Base-by-base conservation (phyloP, 2,113 vertebrate genomes). In the Andinoacara biseriatus region DNA sequence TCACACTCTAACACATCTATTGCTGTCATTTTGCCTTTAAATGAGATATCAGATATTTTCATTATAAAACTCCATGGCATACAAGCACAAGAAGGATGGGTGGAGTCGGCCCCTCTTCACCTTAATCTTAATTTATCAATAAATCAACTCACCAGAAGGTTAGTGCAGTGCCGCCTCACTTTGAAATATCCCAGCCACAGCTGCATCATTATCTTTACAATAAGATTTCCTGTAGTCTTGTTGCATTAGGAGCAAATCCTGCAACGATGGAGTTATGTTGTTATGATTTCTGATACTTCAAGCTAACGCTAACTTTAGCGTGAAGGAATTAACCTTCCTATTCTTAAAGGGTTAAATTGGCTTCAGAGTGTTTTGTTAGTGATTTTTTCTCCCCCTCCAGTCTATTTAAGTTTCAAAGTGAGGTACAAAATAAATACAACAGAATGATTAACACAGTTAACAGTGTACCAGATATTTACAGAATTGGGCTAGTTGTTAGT, bases 301-400 rank as follows among this genome's bases (percentile, higher is more conserved):
- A 60, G 49, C 58, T 11, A 26, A 43, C 61, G 49, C 58, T 11
- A 26, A 54, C 69, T 29, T 75, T 20, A 58, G 20, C 33, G 67
- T 72, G 67, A 72, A 54, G 26, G 46, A 58, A 78, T 20, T 67
- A 13, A 58, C 13, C 3, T 65, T 76, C 24, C 40, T 43, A 59
- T 63, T 46, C n/a, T 62, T 54, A 46, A 57, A 61, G 15, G 58
- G 82, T 81, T 24, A 22, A 20, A 78, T 58, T 20, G 57, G 26
- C 40, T 83, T 74, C 72, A 15, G 33, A 67, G 60, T 82, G 18
- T 74, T 33, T 76, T 63, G 33, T 57, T 72, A 14, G 24, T 75
- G 22, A 43, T 46, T 67, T 65, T 85, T 40, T 26, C 26, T 3
- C 26, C 26, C n/a, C n/a, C n/a, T n/a, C n/a, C 26, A 26, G 26